phyloP scores from a whole-genome alignment of 92 coral and sea anemone species.

The Blastomussa wellsi region DNA sequence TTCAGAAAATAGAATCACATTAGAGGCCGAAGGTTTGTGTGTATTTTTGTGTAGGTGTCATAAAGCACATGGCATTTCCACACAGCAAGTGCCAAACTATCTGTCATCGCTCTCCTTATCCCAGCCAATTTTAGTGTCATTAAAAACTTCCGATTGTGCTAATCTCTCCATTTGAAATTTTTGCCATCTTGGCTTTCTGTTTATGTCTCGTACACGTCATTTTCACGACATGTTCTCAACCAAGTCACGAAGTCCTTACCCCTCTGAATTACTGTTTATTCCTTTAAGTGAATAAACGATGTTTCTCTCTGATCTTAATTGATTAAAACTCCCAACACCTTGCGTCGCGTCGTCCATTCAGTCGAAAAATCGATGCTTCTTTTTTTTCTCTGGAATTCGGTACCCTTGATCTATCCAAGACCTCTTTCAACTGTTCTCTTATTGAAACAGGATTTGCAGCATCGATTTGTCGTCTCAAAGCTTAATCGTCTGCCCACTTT shows the following conservation, averaged over 20 bases:
- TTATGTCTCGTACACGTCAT: slow-evolving; percentile 4
- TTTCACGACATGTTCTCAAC: neutral
- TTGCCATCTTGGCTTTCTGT: slow-evolving; percentile 5
- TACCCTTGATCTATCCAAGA: neutral
- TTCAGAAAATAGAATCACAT: neutral
- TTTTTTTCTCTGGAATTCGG: slow-evolving; percentile 1
- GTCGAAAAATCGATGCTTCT: neutral
- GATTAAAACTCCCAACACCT: neutral
- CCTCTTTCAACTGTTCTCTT: neutral
- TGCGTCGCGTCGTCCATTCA: neutral
- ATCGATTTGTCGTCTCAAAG: slow-evolving; percentile 13
- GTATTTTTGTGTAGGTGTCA: neutral
- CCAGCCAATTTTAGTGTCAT: neutral
- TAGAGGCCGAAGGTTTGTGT: neutral
- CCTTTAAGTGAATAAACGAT: neutral
- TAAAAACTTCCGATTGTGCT: slow-evolving; percentile 16
- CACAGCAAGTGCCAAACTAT: neutral
- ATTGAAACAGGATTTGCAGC: neutral
- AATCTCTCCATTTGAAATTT: neutral
- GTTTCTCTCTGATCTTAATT: neutral
- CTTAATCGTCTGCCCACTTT: slow-evolving; percentile 10
- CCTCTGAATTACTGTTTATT: neutral
- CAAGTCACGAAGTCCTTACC: neutral
- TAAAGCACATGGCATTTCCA: neutral
- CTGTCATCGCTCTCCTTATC: slow-evolving; percentile 3